phyloP scores from a whole-genome alignment of 2,797 vertebrate species.

The Gallinago nigripennis region DNA sequence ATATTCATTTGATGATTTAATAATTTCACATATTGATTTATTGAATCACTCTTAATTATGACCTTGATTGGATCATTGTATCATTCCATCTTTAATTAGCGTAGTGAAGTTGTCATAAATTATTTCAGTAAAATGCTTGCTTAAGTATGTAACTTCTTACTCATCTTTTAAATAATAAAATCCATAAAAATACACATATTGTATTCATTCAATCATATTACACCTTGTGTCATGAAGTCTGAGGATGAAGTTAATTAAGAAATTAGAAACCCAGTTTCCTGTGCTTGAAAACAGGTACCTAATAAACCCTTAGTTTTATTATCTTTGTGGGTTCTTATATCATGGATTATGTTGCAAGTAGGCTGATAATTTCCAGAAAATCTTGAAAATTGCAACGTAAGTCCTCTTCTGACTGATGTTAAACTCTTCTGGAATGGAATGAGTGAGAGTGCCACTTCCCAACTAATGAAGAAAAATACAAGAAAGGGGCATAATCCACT shows the following conservation, averaged over 20 bases:
- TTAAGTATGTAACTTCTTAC: neutral
- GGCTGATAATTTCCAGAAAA: neutral
- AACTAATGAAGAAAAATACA: neutral
- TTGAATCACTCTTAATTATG: conserved; percentile 15
- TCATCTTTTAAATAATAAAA: neutral
- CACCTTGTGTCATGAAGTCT: neutral
- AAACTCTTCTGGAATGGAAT: neutral
- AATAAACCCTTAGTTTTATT: neutral
- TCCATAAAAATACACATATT: neutral
- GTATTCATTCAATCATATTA: neutral
- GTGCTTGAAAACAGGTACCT: neutral
- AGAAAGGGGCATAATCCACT: neutral
- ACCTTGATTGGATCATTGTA: neutral
- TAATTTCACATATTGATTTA: conserved; percentile 28
- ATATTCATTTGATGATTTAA: neutral
- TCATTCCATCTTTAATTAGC: neutral
- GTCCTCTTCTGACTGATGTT: neutral
- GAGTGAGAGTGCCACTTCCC: neutral
- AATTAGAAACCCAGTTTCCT: neutral
- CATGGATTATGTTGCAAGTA: neutral
- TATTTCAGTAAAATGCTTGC: neutral
- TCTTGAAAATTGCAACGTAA: neutral
- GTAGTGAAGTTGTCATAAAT: neutral
- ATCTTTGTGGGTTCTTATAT: neutral
- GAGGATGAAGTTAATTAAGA: neutral